These are phyloP conservation scores for Pomatostomus ruficeps DNA, from an alignment of 2,113 vertebrate species.

Conservation along the genomic window DNA sequence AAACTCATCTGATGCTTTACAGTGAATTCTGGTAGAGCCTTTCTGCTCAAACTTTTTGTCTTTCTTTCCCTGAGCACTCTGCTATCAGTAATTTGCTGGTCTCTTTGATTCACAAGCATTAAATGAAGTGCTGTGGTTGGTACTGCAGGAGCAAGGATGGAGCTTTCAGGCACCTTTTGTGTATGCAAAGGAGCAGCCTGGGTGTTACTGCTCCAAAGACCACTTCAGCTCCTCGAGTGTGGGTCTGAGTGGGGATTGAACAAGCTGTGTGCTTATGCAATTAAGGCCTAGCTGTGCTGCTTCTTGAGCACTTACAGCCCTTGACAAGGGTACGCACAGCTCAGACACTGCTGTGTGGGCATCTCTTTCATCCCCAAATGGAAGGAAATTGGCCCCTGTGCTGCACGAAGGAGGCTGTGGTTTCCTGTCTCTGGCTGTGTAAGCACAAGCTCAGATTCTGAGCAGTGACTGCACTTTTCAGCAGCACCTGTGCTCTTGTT, in stretches of 20 bases:
- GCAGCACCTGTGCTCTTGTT: background rate
- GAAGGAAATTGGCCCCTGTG: background rate
- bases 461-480: background rate
- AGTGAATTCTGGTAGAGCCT: background rate
- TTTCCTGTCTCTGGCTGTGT: background rate
- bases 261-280: background rate
- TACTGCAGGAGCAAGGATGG: background rate
- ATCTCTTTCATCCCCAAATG: background rate
- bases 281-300: background rate
- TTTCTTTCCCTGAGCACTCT: background rate
- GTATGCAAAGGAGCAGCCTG: background rate
- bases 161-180: background rate
- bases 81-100: background rate
- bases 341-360: background rate
- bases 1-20: background rate
- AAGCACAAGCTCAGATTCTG: background rate
- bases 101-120: background rate
- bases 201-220: background rate
- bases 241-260: background rate
- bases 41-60: background rate
- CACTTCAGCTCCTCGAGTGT: background rate
- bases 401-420: background rate
- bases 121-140: accelerated
- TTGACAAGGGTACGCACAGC: background rate
- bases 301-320: background rate